These are phyloP conservation scores for Tyria jacobaeae DNA, from an alignment of 2,888 invertebrate species.

Conservation along the genomic window DNA sequence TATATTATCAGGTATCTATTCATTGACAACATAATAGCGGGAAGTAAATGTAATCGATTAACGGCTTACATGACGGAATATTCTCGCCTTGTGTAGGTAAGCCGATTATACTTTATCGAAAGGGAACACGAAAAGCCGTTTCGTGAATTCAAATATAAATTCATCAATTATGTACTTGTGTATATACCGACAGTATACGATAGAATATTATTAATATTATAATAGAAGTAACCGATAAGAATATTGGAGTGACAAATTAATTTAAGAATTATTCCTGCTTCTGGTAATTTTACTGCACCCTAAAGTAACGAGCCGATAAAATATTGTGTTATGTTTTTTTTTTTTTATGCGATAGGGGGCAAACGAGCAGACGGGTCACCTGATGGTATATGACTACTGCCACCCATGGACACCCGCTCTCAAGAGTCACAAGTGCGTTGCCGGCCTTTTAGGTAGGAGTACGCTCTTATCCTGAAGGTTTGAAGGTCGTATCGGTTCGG, in stretches of 20 bases:
- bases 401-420: no score
- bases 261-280: not conserved
- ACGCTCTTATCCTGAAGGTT: no score
- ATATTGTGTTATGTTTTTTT: not conserved
- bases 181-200: not conserved
- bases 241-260: not conserved
- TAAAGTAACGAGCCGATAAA: no score
- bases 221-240: slow-evolving; percentile 2
- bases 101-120: slow-evolving; percentile 17
- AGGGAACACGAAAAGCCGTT: slow-evolving; percentile 11
- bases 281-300: not conserved
- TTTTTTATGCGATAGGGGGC: no score
- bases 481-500: no score
- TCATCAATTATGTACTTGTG: slow-evolving; percentile 3
- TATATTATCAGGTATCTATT: not conserved
- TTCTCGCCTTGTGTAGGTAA: slow-evolving; percentile 5
- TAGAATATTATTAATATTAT: slow-evolving; percentile 1
- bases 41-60: slow-evolving; percentile 20
- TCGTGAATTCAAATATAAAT: slow-evolving; percentile 6
- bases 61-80: slow-evolving; percentile 20
- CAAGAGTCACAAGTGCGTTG: no score
- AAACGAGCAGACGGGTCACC: no score
- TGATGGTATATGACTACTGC: no score
- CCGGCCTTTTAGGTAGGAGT: no score
- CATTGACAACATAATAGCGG: not conserved